Evolutionary conservation across 2,888 invertebrate genomes (phyloP).

Genomic region (Dasypogon diadema): DNA sequence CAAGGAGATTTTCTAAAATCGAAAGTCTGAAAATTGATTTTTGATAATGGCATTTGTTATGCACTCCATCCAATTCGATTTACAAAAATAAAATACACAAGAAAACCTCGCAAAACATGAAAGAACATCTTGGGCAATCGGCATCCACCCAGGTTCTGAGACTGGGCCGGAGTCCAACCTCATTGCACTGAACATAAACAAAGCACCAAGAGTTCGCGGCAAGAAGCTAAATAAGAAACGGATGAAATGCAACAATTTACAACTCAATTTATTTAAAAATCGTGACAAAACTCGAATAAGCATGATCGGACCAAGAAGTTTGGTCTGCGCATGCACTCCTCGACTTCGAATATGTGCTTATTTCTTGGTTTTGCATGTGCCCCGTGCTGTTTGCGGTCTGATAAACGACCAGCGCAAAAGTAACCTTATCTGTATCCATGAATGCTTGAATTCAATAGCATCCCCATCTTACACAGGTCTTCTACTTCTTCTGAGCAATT

Average conservation of each 20-base stretch:
- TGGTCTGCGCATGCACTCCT: neutral
- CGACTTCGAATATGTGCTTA: neutral
- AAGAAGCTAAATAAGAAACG: conserved; percentile 6
- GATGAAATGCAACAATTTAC: conserved; percentile 56
- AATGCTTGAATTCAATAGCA: conserved; percentile 30
- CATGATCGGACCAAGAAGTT: conserved; percentile 30
- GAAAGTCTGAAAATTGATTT: conserved; percentile 51
- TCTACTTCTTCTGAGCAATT: conserved; percentile 6
- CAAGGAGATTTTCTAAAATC: conserved; percentile 53
- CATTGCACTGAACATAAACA: neutral
- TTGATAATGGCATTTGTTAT: conserved; percentile 52
- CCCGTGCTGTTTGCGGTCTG: conserved; percentile 46
- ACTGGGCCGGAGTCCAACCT: neutral
- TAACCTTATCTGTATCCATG: conserved; percentile 30
- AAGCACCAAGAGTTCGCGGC: neutral
- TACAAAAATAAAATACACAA: conserved; percentile 2
- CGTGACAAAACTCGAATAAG: conserved; percentile 57
- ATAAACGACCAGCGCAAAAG: conserved; percentile 45
- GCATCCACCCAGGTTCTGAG: neutral
- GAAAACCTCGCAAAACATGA: neutral
- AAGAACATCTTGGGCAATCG: neutral
- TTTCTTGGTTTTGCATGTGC: conserved; percentile 1
- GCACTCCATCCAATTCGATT: conserved; percentile 21
- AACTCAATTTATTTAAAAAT: conserved; percentile 58
- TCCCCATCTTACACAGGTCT: neutral